These are phyloP conservation scores for Oligia strigilis DNA, from an alignment of 2,888 invertebrate species.

Conservation along the genomic window DNA sequence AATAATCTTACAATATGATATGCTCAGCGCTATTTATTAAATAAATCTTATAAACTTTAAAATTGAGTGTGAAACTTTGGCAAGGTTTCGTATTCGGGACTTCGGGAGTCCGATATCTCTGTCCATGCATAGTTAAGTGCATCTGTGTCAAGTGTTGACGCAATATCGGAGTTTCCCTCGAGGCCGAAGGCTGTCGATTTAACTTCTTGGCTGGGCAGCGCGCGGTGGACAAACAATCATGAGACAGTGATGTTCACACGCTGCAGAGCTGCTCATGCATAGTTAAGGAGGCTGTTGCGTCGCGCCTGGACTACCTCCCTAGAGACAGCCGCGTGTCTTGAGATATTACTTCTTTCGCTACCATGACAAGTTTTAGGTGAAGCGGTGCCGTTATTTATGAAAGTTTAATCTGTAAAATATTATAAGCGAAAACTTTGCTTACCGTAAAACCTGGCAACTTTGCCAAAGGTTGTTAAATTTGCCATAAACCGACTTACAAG, in stretches of 20 bases:
- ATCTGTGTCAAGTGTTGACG: conserved; percentile 86
- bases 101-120: conserved; percentile 83
- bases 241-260: conserved; percentile 68
- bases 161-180: conserved; percentile 82
- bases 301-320: conserved; percentile 73
- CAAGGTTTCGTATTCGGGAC: conserved; percentile 80
- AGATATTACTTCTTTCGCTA: conserved; percentile 79
- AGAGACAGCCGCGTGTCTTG: conserved; percentile 75
- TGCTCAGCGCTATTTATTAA: neutral
- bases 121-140: conserved; percentile 89
- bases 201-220: conserved; percentile 78
- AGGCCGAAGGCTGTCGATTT: conserved; percentile 77
- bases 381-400: conserved; percentile 44
- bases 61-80: conserved; percentile 80
- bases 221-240: conserved; percentile 70
- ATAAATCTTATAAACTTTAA: conserved; percentile 74
- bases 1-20: neutral
- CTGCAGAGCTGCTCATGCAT: conserved; percentile 79
- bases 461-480: too few relatives aligned
- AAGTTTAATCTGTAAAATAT: conserved; percentile 53
- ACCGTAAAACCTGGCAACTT: too few relatives aligned
- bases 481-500: too few relatives aligned
- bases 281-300: conserved; percentile 78
- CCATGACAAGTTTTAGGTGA: conserved; percentile 76
- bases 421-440: conserved; percentile 25